These are phyloP conservation scores for Epinephelus lanceolatus DNA, from an alignment of 2,113 vertebrate species.

Conservation along the genomic window DNA sequence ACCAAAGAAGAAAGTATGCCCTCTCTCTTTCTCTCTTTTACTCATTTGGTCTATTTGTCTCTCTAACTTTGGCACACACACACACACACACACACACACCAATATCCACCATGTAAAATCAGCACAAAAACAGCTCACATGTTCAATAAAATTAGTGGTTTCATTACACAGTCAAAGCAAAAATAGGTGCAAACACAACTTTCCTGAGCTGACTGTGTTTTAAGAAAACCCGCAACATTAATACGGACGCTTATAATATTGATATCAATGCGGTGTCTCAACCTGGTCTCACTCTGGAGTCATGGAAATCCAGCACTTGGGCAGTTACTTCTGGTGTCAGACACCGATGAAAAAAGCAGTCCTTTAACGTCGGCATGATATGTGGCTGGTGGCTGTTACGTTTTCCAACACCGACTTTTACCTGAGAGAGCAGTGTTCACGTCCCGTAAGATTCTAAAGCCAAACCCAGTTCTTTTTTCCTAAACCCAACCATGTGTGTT, in stretches of 20 bases:
- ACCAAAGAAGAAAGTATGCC: constrained; percentile 25
- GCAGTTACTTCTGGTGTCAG: no score
- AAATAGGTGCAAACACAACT: constrained; percentile 35
- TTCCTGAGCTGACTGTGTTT: constrained; percentile 7
- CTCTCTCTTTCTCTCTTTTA: neutral
- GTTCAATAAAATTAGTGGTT: constrained; percentile 18
- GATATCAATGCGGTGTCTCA: neutral
- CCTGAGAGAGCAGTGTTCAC: no score
- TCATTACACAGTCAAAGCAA: constrained; percentile 6
- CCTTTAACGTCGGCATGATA: no score
- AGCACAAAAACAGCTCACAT: constrained; percentile 55
- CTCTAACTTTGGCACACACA: neutral
- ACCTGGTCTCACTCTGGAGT: no score
- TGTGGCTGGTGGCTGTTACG: no score
- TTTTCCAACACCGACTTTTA: no score
- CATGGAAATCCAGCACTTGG: no score
- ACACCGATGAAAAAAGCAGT: no score
- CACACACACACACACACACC: constrained; percentile 8
- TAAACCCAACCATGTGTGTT: no score
- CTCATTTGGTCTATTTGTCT: constrained; percentile 6
- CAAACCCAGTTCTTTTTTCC: no score
- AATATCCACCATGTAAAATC: constrained; percentile 23
- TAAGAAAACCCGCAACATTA: neutral
- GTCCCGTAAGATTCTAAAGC: no score
- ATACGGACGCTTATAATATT: neutral